Conservation (phyloP, 1,140 invertebrate species). For the Saxidomus purpurata region DNA sequence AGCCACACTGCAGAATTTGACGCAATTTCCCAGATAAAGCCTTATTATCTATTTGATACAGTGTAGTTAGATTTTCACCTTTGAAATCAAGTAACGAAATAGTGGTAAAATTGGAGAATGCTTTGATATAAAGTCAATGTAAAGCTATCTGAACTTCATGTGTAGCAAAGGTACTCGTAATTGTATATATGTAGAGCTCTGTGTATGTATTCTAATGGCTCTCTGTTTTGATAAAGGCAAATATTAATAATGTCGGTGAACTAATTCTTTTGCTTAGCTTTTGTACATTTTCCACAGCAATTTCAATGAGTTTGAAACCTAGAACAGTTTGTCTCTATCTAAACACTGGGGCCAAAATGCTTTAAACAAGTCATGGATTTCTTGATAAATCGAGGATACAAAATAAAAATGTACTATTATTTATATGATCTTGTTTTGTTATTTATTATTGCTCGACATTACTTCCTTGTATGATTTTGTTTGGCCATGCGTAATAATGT, state of each 20-base stretch:
- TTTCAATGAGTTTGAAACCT: background rate
- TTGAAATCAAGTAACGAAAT: no score
- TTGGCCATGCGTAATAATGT: no score
- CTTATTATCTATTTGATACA: no score
- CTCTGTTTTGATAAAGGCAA: conserved; percentile 7
- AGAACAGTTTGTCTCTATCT: conserved; percentile 6
- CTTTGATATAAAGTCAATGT: no score
- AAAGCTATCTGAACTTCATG: background rate
- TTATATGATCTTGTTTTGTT: background rate
- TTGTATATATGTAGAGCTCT: conserved; percentile 7
- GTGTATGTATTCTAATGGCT: background rate
- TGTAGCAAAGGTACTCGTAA: background rate
- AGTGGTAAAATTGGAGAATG: no score
- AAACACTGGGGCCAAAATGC: conserved; percentile 24
- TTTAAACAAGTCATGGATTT: background rate
- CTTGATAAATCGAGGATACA: conserved; percentile 7
- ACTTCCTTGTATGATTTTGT: no score
- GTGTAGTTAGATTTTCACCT: no score
- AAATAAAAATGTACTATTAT: conserved; percentile 42
- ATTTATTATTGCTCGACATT: background rate
- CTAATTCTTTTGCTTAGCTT: no score
- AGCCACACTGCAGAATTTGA: no score
- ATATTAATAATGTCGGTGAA: no score
- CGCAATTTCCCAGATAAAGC: no score
- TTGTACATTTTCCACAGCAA: no score